These are phyloP conservation scores for Catotricha subobsoleta DNA, from an alignment of 2,888 invertebrate species.

Conservation along the genomic window DNA sequence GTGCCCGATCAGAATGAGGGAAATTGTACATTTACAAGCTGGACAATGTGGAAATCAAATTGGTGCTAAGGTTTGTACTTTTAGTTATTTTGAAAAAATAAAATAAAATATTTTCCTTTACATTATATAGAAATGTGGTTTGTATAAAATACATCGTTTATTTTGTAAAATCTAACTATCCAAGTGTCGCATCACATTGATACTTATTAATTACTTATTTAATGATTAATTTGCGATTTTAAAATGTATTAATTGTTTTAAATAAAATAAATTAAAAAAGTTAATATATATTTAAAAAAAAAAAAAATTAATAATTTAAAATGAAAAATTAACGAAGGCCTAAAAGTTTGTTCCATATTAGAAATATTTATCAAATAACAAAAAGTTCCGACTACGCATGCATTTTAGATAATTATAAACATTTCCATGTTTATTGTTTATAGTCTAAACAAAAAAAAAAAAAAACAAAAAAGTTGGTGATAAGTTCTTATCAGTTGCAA, in stretches of 20 bases:
- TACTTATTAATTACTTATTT: neutral
- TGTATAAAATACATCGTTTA: neutral
- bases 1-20: conserved; percentile 44
- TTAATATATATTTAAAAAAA: no score
- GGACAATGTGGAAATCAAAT: conserved; percentile 78
- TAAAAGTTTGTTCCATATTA: neutral
- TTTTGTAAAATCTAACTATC: no score
- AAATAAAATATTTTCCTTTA: neutral
- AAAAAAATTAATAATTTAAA: neutral
- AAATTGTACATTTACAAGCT: conserved; percentile 67
- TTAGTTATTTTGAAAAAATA: neutral
- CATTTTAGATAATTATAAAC: no score
- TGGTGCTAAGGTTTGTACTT: conserved; percentile 38
- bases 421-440: no score
- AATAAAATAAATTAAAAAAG: neutral
- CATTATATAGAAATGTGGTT: neutral
- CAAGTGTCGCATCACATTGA: no score
- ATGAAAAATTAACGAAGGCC: neutral
- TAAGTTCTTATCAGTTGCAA: no score
- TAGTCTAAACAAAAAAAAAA: no score
- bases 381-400: no score
- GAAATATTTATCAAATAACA: neutral
- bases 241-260: neutral
- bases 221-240: neutral
- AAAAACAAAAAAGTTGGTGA: no score